Base-by-base conservation (phyloP, 2,888 invertebrate genomes). In the Lasius platythorax region DNA sequence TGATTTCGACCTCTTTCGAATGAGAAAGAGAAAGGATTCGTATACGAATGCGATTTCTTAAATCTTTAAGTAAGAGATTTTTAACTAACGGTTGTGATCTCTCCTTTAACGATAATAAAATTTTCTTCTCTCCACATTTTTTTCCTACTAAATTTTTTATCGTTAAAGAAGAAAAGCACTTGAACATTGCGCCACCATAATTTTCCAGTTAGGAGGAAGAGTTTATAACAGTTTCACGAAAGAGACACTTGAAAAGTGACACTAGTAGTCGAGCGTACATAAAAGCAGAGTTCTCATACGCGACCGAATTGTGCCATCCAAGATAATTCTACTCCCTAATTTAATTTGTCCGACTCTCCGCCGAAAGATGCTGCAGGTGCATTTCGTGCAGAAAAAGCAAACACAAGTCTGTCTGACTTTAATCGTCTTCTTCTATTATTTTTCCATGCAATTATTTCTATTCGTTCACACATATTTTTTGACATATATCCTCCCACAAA, bases 301-400 rank as follows among this genome's bases (percentile, higher is more conserved):
- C 85, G 88, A 90, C 86, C 78, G 85, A 89, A 85, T 90, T 73
- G 78, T 83, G 79, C 82, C 76, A 68, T 76, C 68, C 88, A 76
- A 85, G 84, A 75, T 86, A 88, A 88, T 84, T 82, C 79, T 74
- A 85, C 82, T 63, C 81, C 85, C 85, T 91, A 90, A 90, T 91
- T 88, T 86, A 86, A 90, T 89, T 91, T 87, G 85, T 76, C 78
- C 88, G 85, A 87, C 86, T 87, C 88, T 88, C 85, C 88, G 82
- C 81, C 87, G 82, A 87, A 86, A 88, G 87, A 88, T 87, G 86
- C 88, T 90, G 89, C 88, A 87, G 86, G 66, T 89, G 86, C 86
- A 87, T 83, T 89, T 89, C 86, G 87, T 83, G 89, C 78, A 84
- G 84, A 88, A 90, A 84, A 87, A 86, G 70, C 84, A 87, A 89